Evolutionary conservation across 1,140 invertebrate genomes (phyloP), one percentile per base, ranked within the genome.

Genomic region (Cotesia glomerata): DNA sequence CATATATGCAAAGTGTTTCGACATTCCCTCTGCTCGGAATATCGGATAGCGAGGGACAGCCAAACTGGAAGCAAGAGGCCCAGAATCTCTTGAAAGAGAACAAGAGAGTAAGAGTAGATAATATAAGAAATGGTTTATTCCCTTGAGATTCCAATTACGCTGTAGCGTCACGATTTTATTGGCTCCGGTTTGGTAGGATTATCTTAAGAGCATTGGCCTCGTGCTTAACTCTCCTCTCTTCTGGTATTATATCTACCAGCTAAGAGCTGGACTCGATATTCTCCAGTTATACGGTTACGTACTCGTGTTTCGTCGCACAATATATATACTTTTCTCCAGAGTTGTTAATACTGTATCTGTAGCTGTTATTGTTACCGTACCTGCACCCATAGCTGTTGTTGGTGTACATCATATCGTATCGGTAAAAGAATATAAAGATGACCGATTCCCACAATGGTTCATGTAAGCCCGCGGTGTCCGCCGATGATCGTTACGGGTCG

Each of bases 131-230:
- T 73, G 56, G 69, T 73, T 73, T 26, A 26, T 26, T 73, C 64
- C 71, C 71, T 64, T 52, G 74, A 68, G 71, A 71, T 73, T 75
- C 58, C 72, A 75, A 75, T 73, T 75, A 75, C 72, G 58, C 39
- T 64, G 45, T 51, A 36, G 70, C 70, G 63, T 72, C 70, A 72
- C 71, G 71, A 75, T 75, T 75, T 71, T 63, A 75, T 73, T 75
- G 61, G 69, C 64, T 70, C 69, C 51, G 67, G 66, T 75, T 72
- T 66, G 51, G 68, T 70, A 51, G 62, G 70, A 72, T 72, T 72
- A 72, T 72, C 63, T 52, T 34, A 18, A 39, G 63, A 56, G 36
- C 62, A 65, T 58, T 72, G 51, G 18, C 70, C 70, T 49, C 63
- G 11, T 51, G 51, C 36, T 59, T 49, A 62, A 58, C 56, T 64